Base-by-base conservation (phyloP, 1,140 invertebrate species). In the Bombus consobrinus region DNA sequence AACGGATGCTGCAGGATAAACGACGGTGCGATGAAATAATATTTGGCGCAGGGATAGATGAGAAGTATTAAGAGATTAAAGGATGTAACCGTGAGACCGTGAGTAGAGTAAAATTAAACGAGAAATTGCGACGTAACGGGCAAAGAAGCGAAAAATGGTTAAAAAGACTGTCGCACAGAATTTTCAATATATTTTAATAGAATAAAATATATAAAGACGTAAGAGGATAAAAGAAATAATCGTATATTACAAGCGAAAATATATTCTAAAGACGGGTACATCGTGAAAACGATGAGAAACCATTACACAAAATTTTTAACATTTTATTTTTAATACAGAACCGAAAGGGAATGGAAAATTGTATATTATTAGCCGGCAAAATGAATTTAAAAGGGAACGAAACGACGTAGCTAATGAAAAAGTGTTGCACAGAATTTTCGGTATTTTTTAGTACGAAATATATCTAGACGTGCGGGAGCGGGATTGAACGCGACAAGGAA, bases 21-120 rank as follows among this genome's bases (percentile, higher is more conserved):
- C 25, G 37, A 3, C 3, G 37, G 3, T 15, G 37, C 34, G 25
- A 59, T 41, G 39, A 41, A 78, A 78, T 78, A 78, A 78, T 78
- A 64, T 78, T 78, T 62, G 15, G 28, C 34, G 0, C 28, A 1
- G 34, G 2, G 15, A 18, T 6, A 18, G 39, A 78, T n/a, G 25
- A 18, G 57, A n/a, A n/a, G 47, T 22, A 78, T 78, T 59, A 76
- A 57, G 74, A 76, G 74, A 78, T 78, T 78, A 78, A 39, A 41
- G 41, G 41, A 32, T 43, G 68, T 74, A 34, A 74, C n/a, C 10
- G 12, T 25, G 71, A 12, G 10, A 53, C 25, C 18, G 15, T 10
- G 15, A 47, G 34, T n/a, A 6, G n/a, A 25, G 15, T 66, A 66
- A 66, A 66, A 32, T 32, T 10, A 68, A 22, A 34, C 8, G 32